Percentiles rank a stretch among this genome's conserved stretches.
These are phyloP conservation scores for Pelodytes ibericus DNA, from an alignment of 2,797 vertebrate species.

Conservation along the genomic window DNA sequence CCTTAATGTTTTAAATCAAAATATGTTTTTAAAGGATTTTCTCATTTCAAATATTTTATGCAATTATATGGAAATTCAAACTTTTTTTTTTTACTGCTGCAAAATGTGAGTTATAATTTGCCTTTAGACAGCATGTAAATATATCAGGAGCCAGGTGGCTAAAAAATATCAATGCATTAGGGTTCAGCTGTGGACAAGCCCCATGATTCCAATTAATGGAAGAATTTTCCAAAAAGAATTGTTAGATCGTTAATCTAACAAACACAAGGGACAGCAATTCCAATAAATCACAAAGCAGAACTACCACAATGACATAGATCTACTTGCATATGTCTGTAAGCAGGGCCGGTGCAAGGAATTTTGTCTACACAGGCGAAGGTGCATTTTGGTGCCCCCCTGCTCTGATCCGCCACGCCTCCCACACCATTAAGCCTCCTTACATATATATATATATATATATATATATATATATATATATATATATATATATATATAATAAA, in stretches of 20 bases:
- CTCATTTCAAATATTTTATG: too few relatives aligned
- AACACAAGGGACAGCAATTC: not conserved
- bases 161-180: not conserved
- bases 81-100: not conserved
- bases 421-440: too few relatives aligned
- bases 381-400: too few relatives aligned
- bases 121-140: not conserved
- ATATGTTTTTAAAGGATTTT: too few relatives aligned
- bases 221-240: not conserved
- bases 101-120: not conserved
- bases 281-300: slow-evolving; percentile 2
- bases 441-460: too few relatives aligned
- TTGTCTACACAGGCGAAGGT: too few relatives aligned
- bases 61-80: too few relatives aligned
- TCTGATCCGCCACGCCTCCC: too few relatives aligned
- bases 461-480: too few relatives aligned
- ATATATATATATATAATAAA: too few relatives aligned
- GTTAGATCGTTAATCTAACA: not conserved
- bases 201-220: not conserved
- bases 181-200: not conserved
- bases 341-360: too few relatives aligned
- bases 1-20: too few relatives aligned
- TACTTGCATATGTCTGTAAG: not conserved
- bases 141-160: not conserved
- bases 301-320: not conserved